A percentile compares a stretch with the other conserved stretches of the same genome.
Conservation (phyloP, 1,140 invertebrate species). For the Zaprionus taronus region DNA sequence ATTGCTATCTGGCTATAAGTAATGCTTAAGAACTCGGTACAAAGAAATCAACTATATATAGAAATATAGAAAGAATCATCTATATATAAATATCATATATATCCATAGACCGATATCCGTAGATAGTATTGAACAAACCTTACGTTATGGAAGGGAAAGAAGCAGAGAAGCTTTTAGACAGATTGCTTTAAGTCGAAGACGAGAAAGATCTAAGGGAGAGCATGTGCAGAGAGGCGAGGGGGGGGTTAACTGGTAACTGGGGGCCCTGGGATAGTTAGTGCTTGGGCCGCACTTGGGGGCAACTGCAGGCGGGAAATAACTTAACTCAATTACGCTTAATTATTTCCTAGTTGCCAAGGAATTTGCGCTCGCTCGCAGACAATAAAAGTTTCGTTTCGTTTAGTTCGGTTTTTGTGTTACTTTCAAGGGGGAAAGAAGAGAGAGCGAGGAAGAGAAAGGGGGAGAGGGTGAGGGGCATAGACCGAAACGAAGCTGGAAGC, state of each 20-base stretch:
- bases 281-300: background rate
- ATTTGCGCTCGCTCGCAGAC: conserved; percentile 69
- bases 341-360: conserved; percentile 81
- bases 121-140: background rate
- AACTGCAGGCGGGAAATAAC: conserved; percentile 65
- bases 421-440: conserved; percentile 37
- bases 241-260: background rate
- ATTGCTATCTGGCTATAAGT: too few species aligned
- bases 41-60: too few species aligned
- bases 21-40: too few species aligned
- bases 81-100: too few species aligned
- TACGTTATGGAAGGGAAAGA: background rate
- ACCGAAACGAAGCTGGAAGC: background rate
- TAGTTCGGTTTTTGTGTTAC: conserved; percentile 59
- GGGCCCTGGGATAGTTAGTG: background rate
- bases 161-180: conserved; percentile 33
- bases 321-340: conserved; percentile 84
- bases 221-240: too few species aligned
- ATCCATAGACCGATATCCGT: too few species aligned
- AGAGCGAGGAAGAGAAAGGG: background rate
- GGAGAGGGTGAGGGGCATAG: background rate
- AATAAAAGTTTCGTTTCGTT: conserved; percentile 78
- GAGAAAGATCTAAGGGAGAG: background rate
- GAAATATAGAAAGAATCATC: too few species aligned
- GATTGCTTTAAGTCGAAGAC: conserved; percentile 47